Evolutionary conservation across 2,888 invertebrate species (phyloP), one percentile per base, ranked within the genome.

Genomic region (Zaprionus lineosus): DNA sequence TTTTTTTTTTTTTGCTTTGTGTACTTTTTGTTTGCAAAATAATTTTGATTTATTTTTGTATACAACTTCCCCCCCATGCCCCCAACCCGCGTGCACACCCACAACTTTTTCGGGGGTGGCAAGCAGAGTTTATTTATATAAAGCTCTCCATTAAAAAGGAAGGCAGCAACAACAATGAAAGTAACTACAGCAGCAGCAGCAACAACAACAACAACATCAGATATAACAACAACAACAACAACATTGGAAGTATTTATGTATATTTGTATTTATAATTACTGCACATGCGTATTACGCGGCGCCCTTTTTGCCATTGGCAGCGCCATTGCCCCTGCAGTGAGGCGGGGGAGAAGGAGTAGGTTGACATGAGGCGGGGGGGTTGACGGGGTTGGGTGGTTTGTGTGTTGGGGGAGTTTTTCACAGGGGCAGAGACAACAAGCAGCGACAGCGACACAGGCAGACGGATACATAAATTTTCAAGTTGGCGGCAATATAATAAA

Each of bases 221-320:
- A 41, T 46, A 18, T 11, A 51, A 34, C 34, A 34, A 55, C 50
- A 43, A 36, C 39, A 47, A 12, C 37, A 56, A 28, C 60, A 50
- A 57, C 44, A 52, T 31, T 31, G 40, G 63, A 66, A 79, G 84
- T 83, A 76, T 79, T 73, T 70, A 74, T 76, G 73, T 77, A 71
- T 86, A 79, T 75, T 83, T 77, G 79, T 77, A 78, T 88, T 88
- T 87, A 88, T 88, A 88, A 88, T 88, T 87, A 88, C 87, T 88
- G 87, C 87, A 88, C 87, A 88, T 88, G 87, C 87, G 86, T 87
- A 87, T 71, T 79, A 71, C 63, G 61, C 18, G 21, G 61, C 53
- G 65, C 65, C 69, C 64, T 55, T 59, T 57, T 47, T 34, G 43
- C 34, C 39, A 24, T 43, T 40, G 36, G 21, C 21, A 24, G 39